Evolutionary conservation across 2,888 invertebrate genomes (phyloP), one percentile per base, ranked within the genome.

Genomic region (Sarcophaga carnaria): DNA sequence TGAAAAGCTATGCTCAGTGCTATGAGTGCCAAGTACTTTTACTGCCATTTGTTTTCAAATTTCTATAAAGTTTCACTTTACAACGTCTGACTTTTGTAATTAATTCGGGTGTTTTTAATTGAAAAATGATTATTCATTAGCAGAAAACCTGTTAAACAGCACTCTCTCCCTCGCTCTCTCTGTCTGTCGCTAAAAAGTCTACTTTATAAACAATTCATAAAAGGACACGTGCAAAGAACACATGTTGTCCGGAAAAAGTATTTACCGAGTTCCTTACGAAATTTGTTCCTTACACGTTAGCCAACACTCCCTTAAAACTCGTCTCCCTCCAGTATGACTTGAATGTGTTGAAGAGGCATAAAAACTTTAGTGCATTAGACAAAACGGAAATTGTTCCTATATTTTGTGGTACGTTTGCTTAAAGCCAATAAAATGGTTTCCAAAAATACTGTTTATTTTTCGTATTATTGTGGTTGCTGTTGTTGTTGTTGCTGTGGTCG

Each of bases 11-110:
- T 45, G 27, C 17, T 3, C 27, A 45, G 47, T 20, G 20, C 17
- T 54, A 76, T 72, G 47, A 59, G 27, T 84, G 84, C 84, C 87
- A 84, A 82, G 60, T 75, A 84, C 63, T 84, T 87, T 84, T 60
- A 80, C 80, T 80, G 76, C n/a, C 66, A 47, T 63, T 22, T 22
- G 22, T 77, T 54, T 54, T 84, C 79, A 71, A 81, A 75, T 87
- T 81, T 80, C 70, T 81, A 77, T 80, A 80, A 75, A 86, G 72
- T 87, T 87, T 87, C 87, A 87, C 87, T 84, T 71, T 54, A 82
- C 75, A 66, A 66, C 62, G 79, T 72, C 59, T 59, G 62, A 81
- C 59, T 77, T 77, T 66, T 22, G 49, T 82, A 87, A 82, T 87
- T 84, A 84, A 84, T 84, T 87, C 84, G 69, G 22, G 22, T 82